Percentiles rank a stretch among this genome's conserved stretches.
These are phyloP conservation scores for Sericinus montela DNA, from an alignment of 2,888 invertebrate genomes.

Conservation along the genomic window DNA sequence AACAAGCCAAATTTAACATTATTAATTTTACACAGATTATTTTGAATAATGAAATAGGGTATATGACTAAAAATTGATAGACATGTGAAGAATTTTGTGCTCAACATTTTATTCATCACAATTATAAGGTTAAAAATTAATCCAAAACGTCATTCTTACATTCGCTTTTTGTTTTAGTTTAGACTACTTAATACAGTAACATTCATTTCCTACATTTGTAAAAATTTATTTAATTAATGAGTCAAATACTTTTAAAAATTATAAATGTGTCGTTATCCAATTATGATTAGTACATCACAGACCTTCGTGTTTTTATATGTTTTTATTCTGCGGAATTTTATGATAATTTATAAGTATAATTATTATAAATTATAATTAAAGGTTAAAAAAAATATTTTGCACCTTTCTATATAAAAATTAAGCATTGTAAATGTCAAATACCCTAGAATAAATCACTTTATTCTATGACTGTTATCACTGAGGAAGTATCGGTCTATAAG, in stretches of 20 bases:
- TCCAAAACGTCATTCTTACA: conserved; percentile 4
- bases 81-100: neutral
- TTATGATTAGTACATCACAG: conserved; percentile 15
- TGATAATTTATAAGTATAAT: neutral
- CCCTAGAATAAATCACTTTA: conserved; percentile 6
- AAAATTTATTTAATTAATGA: neutral
- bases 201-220: conserved; percentile 1
- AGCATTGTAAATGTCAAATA: conserved; percentile 5
- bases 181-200: neutral
- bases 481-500: neutral
- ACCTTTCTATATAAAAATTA: conserved; percentile 3
- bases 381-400: neutral
- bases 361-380: neutral
- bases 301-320: conserved; percentile 3
- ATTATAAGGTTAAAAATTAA: conserved; percentile 1
- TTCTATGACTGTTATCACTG: neutral
- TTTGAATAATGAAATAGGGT: neutral
- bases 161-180: conserved; percentile 7
- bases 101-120: neutral
- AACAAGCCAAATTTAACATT: too few relatives aligned
- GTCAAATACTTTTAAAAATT: conserved; percentile 3
- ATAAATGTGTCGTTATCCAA: conserved; percentile 2
- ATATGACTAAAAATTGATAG: neutral
- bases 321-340: neutral
- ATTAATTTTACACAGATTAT: neutral